A percentile compares a stretch with the other conserved stretches of the same genome.
Conservation (phyloP, 2,888 invertebrate genomes). For the Drosophila birchii region DNA sequence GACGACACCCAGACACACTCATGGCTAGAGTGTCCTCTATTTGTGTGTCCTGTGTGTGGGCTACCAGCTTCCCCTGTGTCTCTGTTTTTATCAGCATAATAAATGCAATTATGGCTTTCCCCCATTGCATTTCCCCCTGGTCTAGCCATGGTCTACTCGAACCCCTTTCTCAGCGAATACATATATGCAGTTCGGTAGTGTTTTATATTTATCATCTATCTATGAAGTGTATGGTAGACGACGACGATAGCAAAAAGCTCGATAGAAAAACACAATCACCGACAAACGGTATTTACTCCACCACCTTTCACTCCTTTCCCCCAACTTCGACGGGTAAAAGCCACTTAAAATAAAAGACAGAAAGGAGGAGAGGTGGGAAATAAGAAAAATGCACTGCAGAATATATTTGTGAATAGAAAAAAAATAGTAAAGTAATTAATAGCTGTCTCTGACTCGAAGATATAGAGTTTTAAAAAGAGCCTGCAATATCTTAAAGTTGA, state of each 20-base stretch:
- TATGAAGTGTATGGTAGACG: slow-evolving; percentile 57
- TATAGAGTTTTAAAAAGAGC: no score
- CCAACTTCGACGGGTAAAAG: slow-evolving; percentile 47
- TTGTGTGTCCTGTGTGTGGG: slow-evolving; percentile 14
- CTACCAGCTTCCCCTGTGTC: slow-evolving; percentile 42
- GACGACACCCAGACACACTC: slow-evolving; percentile 43
- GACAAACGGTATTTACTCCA: slow-evolving; percentile 41
- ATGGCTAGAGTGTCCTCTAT: slow-evolving; percentile 43
- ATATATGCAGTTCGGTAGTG: slow-evolving; percentile 20
- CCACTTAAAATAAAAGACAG: slow-evolving; percentile 55
- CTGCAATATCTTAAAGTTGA: no score
- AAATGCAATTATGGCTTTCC: slow-evolving; percentile 81
- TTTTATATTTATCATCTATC: slow-evolving; percentile 65
- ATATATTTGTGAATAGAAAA: not conserved
- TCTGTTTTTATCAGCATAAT: slow-evolving; percentile 81
- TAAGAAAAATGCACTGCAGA: not conserved
- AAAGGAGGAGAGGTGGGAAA: not conserved
- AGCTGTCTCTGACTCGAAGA: no score
- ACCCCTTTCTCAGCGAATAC: not conserved
- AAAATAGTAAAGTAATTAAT: not conserved
- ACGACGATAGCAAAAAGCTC: slow-evolving; percentile 46
- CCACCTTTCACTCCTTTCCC: slow-evolving; percentile 17
- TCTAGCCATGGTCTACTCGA: slow-evolving; percentile 23
- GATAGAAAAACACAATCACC: slow-evolving; percentile 66
- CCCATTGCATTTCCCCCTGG: slow-evolving; percentile 29